Evolutionary conservation across 64 coral and sea anemone species (phyloP), one percentile per base, ranked within the genome.

Genomic region (Acropora yongei): DNA sequence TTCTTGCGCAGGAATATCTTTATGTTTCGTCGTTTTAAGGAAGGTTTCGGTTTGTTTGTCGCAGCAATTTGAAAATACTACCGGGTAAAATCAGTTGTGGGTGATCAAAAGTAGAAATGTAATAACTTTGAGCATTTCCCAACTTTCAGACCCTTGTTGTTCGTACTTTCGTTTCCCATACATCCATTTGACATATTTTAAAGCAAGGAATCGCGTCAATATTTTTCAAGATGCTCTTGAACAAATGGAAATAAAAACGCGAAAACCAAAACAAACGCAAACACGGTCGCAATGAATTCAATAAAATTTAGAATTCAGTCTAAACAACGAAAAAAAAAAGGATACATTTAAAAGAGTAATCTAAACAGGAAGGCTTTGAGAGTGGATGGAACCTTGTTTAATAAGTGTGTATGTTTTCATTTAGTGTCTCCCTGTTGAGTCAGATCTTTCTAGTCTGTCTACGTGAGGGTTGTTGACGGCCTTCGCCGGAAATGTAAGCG

Each of bases 11-110:
- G 17, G 46, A 49, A 48, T 17, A 48, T 85, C 82, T 18, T 30
- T 3, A 41, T 81, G 42, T 63, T 42, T 81, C 46, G 40, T 20
- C 8, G 45, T 72, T 17, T 85, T 49, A n/a, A 17, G n/a, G 4
- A 69, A 4, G 41, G 44, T 71, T 85, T 49, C 65, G 44, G 45
- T 39, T 47, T 69, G 82, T 85, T 85, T 85, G 44, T 48, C 65
- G 45, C 60, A 69, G 14, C 41, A 69, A n/a, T 85, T 85, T 72
- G 82, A 85, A 42, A 85, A 12, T 85, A 85, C 82, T 85, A 85
- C 65, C 14, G 8, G 43, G 43, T 63, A 49, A 47, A 44, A 72
- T 85, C 61, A 85, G 61, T 46, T 71, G 69, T 85, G 41, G 41
- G 12, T 49, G 65, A 44, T 49, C 14, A 39, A 57, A 85, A 71